Evolutionary conservation across 53 echinoderm and acorn worm species (phyloP).

Genomic region (Echinarachnius parma): DNA sequence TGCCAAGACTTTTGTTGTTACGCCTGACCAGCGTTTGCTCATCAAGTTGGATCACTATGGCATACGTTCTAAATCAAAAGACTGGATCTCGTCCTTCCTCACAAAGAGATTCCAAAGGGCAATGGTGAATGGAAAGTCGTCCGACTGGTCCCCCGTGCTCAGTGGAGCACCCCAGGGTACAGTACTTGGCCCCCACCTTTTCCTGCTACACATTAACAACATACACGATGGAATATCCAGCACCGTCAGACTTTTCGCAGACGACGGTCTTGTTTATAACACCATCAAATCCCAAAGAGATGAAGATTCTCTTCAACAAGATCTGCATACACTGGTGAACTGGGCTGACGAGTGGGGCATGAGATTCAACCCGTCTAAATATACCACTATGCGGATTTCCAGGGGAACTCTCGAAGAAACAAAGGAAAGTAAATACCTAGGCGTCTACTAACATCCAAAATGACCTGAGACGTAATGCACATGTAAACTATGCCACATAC

Average conservation of each 20-base stretch:
- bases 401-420: too few relatives aligned
- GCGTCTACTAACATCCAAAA: too few relatives aligned
- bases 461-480: too few relatives aligned
- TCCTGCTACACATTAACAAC: background rate
- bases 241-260: background rate
- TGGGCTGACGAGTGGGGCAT: background rate
- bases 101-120: conserved; percentile 3
- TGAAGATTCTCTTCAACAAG: background rate
- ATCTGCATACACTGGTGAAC: background rate
- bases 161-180: conserved; percentile 15
- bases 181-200: background rate
- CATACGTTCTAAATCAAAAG: background rate
- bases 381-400: background rate
- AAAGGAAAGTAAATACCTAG: too few relatives aligned
- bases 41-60: conserved; percentile 30
- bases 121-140: background rate
- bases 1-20: background rate
- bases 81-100: conserved; percentile 1
- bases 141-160: conserved; percentile 24
- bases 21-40: conserved; percentile 23
- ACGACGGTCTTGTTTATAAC: background rate
- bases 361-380: background rate
- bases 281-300: background rate
- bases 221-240: background rate
- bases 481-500: too few relatives aligned